A percentile compares a stretch with the other conserved stretches of the same genome.
These are phyloP conservation scores for Etheostoma spectabile DNA, from an alignment of 2,113 vertebrate species.

Conservation along the genomic window DNA sequence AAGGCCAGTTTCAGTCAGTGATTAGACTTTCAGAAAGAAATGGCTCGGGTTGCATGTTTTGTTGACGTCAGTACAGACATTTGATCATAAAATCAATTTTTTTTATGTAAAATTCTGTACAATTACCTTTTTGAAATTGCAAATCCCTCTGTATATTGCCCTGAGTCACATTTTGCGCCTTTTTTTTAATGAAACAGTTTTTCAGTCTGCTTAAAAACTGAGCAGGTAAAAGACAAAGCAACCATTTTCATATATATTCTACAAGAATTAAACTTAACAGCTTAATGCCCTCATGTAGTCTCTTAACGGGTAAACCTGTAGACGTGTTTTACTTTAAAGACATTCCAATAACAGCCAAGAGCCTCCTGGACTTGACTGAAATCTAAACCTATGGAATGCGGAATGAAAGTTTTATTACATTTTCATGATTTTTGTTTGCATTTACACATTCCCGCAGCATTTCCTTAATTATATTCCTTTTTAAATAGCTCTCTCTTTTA, in stretches of 20 bases:
- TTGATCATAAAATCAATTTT: slow-evolving; percentile 1
- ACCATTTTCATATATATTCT: background rate
- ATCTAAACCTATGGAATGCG: background rate
- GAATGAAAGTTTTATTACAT: background rate
- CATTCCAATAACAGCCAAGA: slow-evolving; percentile 15
- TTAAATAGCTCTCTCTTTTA: background rate
- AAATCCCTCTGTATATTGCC: background rate
- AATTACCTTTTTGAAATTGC: background rate
- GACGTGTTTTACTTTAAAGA: background rate
- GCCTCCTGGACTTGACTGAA: background rate
- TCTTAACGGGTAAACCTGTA: background rate
- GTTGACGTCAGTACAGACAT: background rate
- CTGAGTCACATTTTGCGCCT: background rate
- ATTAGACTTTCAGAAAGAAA: slow-evolving; percentile 1
- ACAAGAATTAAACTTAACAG: background rate
- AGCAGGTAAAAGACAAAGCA: background rate
- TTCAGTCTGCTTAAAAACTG: background rate
- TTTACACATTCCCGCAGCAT: background rate
- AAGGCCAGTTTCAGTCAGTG: background rate
- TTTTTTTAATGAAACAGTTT: background rate
- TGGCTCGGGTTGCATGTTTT: slow-evolving; percentile 5
- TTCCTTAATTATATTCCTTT: background rate
- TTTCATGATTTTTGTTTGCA: background rate
- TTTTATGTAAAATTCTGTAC: background rate
- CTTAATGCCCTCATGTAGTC: background rate